Base-by-base conservation (phyloP, 2,797 vertebrate genomes). In the Chromobotia macracanthus region DNA sequence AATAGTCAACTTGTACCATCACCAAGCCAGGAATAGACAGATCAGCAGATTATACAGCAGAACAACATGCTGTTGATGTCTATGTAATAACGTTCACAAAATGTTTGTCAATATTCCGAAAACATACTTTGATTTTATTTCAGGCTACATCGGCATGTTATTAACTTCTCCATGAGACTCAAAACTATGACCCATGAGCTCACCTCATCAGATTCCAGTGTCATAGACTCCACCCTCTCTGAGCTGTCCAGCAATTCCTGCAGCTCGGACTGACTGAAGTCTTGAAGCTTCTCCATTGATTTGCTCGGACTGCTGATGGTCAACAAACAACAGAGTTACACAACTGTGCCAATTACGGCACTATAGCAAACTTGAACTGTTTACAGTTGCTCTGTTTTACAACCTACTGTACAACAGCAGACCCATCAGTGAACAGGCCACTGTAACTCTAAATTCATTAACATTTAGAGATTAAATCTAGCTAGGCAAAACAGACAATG, bases 161-260 rank as follows among this genome's bases (percentile, higher is more conserved):
- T 44, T 44, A 11, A 10, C 10, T 44, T 44, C 41, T 44, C 41
- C 41, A 11, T 7, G 0, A 2, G 35, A 7, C 35, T 38, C 35
- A 38, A 38, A 38, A 7, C 15, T 16, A 61, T 58, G 11, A 55
- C 44, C n/a, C n/a, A 38, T 44, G 41, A 23, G 64, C 78, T 61
- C 83, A 96, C 97, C 96, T 98, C 95, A 46, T 94, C 93, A 0
- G 96, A 95, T 86, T 98, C 97, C 90, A 95, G 82, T 11, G 95
- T 95, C 92, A 98, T 90, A 25, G 90, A 93, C 80, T 93, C 92
- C 8, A 97, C 95, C 89, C 93, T 93, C 83, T 95, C 94, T 0
- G 90, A 80, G 74, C 94, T 91, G 16, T 95, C 95, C 90, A 97
- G 94, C 86, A 98, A 91, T 82, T 95, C 92, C 91, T 88, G 93